These are phyloP conservation scores for Pardalotus punctatus DNA, from an alignment of 2,113 vertebrate species.

Conservation along the genomic window DNA sequence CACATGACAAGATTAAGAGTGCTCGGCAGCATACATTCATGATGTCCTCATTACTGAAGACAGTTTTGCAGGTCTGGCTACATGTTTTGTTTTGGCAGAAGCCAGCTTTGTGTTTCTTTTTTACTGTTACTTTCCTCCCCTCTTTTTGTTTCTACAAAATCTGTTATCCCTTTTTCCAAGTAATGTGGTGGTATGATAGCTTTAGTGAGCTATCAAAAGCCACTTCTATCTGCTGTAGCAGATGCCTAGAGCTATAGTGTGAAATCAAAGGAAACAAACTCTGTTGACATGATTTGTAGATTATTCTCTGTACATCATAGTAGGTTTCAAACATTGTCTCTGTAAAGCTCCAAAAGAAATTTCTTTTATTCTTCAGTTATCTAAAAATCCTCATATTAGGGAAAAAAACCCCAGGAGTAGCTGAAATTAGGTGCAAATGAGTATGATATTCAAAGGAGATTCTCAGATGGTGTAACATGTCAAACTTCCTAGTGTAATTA, in stretches of 20 bases:
- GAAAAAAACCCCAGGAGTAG: neutral
- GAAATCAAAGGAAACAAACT: conserved; percentile 53
- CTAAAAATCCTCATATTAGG: neutral
- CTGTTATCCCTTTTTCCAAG: conserved; percentile 2
- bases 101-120: neutral
- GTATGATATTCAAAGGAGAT: neutral
- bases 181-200: neutral
- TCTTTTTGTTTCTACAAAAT: neutral
- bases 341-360: neutral
- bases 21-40: neutral
- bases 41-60: neutral
- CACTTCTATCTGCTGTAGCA: neutral
- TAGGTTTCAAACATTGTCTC: neutral
- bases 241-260: conserved; percentile 5
- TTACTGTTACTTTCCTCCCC: neutral
- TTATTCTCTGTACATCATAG: neutral
- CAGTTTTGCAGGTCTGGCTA: neutral
- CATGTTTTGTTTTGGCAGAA: neutral
- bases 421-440: neutral
- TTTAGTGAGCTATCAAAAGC: conserved; percentile 39
- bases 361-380: neutral
- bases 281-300: conserved; percentile 14
- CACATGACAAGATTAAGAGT: neutral
- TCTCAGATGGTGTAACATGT: neutral
- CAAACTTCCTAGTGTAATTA: neutral